Conservation (phyloP, 2,113 vertebrate species). For the Electrona antarctica region DNA sequence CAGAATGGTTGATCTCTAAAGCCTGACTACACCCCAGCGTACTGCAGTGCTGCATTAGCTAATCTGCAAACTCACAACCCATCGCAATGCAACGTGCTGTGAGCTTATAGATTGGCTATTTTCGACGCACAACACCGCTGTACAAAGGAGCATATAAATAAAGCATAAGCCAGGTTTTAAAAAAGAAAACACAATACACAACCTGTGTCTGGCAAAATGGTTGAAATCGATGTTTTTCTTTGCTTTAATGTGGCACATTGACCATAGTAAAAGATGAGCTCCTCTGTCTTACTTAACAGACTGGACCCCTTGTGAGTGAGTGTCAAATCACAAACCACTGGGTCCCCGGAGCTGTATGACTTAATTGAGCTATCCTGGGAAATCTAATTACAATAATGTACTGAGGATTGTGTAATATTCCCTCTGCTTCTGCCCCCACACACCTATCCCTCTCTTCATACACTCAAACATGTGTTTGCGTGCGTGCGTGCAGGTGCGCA, state of each 20-base stretch:
- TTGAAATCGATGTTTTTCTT: slow-evolving; percentile 16
- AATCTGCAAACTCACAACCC: no score
- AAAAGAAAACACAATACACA: slow-evolving; percentile 10
- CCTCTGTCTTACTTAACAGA: slow-evolving; percentile 76
- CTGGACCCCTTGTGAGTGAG: slow-evolving; percentile 70
- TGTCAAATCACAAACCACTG: slow-evolving; percentile 71
- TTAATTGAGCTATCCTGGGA: slow-evolving; percentile 81
- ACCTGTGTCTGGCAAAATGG: slow-evolving; percentile 1
- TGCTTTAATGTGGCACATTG: slow-evolving; percentile 31
- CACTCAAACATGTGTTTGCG: slow-evolving; percentile 4
- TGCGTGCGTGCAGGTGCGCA: no score
- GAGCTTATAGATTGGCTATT: no score
- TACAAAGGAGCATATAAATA: no score
- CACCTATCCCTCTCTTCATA: slow-evolving; percentile 49
- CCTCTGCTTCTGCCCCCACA: slow-evolving; percentile 53
- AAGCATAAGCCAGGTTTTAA: slow-evolving; percentile 2
- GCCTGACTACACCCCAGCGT: no score
- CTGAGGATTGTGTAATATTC: slow-evolving; percentile 72
- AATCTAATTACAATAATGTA: slow-evolving; percentile 83
- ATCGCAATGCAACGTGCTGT: no score
- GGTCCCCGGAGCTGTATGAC: slow-evolving; percentile 72
- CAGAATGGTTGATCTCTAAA: no score
- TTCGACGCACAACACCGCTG: no score
- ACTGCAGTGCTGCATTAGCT: no score
- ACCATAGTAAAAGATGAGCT: slow-evolving; percentile 56